Evolutionary conservation across 2,888 invertebrate genomes (phyloP), one percentile per base, ranked within the genome.

Genomic region (Agrotis ipsilon): DNA sequence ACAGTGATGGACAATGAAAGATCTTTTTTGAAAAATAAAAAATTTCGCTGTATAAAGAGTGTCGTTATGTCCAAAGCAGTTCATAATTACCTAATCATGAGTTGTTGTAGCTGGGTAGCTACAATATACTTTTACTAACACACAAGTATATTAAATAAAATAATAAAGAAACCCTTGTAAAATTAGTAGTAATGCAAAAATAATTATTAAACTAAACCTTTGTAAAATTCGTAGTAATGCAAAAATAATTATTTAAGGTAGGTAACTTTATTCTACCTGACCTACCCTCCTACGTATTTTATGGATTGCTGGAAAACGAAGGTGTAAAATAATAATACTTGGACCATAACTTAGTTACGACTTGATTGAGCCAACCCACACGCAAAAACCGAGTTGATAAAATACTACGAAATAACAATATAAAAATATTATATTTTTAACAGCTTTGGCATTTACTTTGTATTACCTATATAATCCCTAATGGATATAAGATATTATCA

Each of bases 271-370:
- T 57, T 24, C 45, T 18, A 48, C n/a, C 21, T 21, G 32, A 32
- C 55, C 55, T 51, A 57, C 16, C 32, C 19, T 24, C n/a, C 46
- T 27, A 43, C 43, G 43, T 55, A 16, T 57, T 51, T 70, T 57
- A 70, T 61, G 13, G 16, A 18, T 51, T 46, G 19, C n/a, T n/a
- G 9, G 32, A 27, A 58, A 32, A 43, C 19, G 7, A 19, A 52
- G 27, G 46, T 49, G 27, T 46, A 49, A 27, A 73, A 52, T 78
- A 58, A 74, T 61, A 61, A 51, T n/a, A 77, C 39, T 77, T 21
- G 14, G 11, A 43, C 21, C 49, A 57, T 58, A 52, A 74, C 60
- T 69, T 18, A 24, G 60, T 55, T 68, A 60, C 60, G 24, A 39
- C 45, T 68, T 60, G 51, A 57, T 46, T 77, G 45, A 16, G 18